A percentile compares a stretch with the other conserved stretches of the same genome.
Conservation (phyloP, 1,140 invertebrate species). For the Eumaeus atala region DNA sequence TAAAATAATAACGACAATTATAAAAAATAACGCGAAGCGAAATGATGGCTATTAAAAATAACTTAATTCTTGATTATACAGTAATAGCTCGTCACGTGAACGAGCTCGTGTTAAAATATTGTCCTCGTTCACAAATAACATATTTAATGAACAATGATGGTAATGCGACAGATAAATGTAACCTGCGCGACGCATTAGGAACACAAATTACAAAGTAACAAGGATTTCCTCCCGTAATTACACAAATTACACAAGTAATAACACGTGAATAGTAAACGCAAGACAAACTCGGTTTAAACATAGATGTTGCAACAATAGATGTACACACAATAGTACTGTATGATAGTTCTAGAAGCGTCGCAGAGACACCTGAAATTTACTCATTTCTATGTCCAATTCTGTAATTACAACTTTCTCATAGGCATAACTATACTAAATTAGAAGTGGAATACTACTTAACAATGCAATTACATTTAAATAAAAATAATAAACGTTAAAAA, state of each 20-base stretch:
- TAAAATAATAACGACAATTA: constrained; percentile 14
- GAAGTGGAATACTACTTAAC: no score
- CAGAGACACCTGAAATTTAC: no score
- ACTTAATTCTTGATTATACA: constrained; percentile 31
- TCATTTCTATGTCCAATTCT: no score
- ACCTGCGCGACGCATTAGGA: constrained; percentile 48
- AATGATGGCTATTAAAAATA: constrained; percentile 32
- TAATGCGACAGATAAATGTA: constrained; percentile 46
- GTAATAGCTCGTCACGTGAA: constrained; percentile 16
- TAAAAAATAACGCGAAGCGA: constrained; percentile 13
- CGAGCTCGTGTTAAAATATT: constrained; percentile 15
- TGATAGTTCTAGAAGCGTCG: no score
- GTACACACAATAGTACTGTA: no score
- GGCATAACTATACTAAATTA: no score
- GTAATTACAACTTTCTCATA: no score
- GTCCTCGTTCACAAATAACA: constrained; percentile 35
- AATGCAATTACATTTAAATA: no score
- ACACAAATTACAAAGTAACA: constrained; percentile 55
- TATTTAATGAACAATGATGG: constrained; percentile 62
- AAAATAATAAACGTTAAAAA: no score
- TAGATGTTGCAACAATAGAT: constrained; percentile 11
- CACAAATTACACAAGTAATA: constrained; percentile 55
- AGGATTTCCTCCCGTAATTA: constrained; percentile 64
- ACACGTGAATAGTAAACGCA: constrained; percentile 52
- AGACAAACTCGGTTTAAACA: constrained; percentile 13